Evolutionary conservation across 1,140 invertebrate genomes (phyloP), one percentile per base, ranked within the genome.

Genomic region (Rhynchophorus ferrugineus): DNA sequence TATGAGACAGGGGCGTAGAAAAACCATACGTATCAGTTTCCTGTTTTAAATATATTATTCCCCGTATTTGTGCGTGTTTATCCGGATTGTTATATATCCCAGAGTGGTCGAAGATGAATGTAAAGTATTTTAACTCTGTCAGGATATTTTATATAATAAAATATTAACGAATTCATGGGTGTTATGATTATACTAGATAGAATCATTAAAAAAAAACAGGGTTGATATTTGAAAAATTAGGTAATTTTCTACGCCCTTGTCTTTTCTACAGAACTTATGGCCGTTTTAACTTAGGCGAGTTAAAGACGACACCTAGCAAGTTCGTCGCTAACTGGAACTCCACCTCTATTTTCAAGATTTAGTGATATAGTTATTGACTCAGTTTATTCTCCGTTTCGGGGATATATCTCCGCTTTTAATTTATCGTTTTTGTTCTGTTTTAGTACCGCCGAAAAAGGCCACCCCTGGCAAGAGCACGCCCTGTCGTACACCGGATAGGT

Each of bases 361-460:
- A 52, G n/a, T 29, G 50, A 41, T 20, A 29, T 21, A 29, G 50
- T 45, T 52, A 52, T 29, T 13, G 11, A 14, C 9, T 11, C 36
- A 46, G 43, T 52, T 52, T 52, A 52, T 52, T 37, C 13, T 17
- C 33, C 24, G 11, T 11, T 29, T 29, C 11, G 24, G 5, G 24
- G 11, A 29, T 29, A 29, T 29, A 5, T 29, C 5, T 29, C 11
- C 11, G 24, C 11, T 29, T n/a, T n/a, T n/a, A n/a, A n/a, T n/a
- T n/a, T n/a, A n/a, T n/a, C n/a, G n/a, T n/a, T n/a, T n/a, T 43
- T 45, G 21, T 34, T 52, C 38, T 51, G 9, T 63, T 63, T 38
- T 50, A 64, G 62, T 64, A 44, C 62, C 62, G 13, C 22, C 46
- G 11, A 64, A 64, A 38, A 62, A 61, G 43, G 24, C 22, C 9